These are phyloP conservation scores for Lophotriccus pileatus DNA, from an alignment of 2,797 vertebrate genomes.

Conservation along the genomic window DNA sequence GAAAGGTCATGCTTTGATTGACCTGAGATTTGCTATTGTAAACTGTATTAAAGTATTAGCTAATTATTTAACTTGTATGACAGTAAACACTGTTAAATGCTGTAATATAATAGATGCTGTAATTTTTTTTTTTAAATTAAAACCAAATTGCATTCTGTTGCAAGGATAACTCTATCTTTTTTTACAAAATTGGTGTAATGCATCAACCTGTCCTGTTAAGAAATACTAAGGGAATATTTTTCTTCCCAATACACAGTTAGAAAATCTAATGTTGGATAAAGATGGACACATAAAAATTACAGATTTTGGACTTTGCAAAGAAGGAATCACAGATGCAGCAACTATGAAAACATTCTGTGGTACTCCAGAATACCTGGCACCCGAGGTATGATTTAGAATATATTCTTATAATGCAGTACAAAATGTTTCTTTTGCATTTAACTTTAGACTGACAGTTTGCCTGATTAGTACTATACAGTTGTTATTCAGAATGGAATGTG, in stretches of 20 bases:
- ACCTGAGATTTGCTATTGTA: background rate
- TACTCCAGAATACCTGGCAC: constrained; percentile 94
- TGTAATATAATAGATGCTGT: background rate
- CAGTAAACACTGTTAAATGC: background rate
- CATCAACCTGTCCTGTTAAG: background rate
- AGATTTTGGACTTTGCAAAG: constrained; percentile 97
- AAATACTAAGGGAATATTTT: constrained; percentile 25
- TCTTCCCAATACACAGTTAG: constrained; percentile 80
- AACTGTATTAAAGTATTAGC: background rate
- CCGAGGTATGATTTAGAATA: constrained; percentile 81
- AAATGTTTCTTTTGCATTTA: background rate
- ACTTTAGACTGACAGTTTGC: background rate
- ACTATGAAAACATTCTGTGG: constrained; percentile 99
- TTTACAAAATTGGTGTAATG: background rate
- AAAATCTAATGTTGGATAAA: constrained; percentile 98
- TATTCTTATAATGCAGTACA: background rate
- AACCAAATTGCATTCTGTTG: background rate
- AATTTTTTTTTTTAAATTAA: background rate
- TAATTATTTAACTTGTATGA: background rate
- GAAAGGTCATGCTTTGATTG: background rate
- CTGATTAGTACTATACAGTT: background rate
- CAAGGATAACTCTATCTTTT: background rate
- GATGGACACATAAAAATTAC: constrained; percentile 98
- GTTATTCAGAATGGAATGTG: background rate
- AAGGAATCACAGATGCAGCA: constrained; percentile 96